Percentiles rank a stretch among this genome's conserved stretches.
Conservation (phyloP, 2,113 vertebrate species). For the Zeus faber region DNA sequence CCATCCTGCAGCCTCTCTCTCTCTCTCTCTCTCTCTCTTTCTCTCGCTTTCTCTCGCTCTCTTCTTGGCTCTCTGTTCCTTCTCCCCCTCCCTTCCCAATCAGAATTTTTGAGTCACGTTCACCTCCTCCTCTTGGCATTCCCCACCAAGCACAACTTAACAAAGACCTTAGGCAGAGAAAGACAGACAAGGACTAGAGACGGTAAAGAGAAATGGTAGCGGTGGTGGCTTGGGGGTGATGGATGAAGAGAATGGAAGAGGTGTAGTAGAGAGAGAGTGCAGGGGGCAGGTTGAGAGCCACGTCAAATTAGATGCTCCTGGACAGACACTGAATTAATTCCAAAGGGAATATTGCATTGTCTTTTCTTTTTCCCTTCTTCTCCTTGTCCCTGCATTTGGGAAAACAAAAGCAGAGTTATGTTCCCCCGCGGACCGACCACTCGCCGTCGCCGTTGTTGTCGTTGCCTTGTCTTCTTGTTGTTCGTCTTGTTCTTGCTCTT, state of each 20-base stretch:
- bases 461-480: too few relatives aligned
- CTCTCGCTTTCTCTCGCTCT: conserved; percentile 1
- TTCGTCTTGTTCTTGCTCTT: neutral
- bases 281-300: conserved; percentile 40
- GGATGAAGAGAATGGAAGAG: conserved; percentile 48
- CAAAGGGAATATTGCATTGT: conserved; percentile 73
- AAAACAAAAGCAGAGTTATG: conserved; percentile 49
- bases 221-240: conserved; percentile 17
- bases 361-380: conserved; percentile 48
- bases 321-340: conserved; percentile 72
- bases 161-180: conserved; percentile 56
- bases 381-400: conserved; percentile 45
- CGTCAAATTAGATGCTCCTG: conserved; percentile 68
- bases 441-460: too few relatives aligned
- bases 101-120: conserved; percentile 48
- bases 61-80: conserved; percentile 18
- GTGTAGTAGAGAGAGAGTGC: conserved; percentile 37
- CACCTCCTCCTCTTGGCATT: conserved; percentile 37
- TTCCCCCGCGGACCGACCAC: too few relatives aligned
- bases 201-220: conserved; percentile 29
- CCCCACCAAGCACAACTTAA: conserved; percentile 53
- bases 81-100: conserved; percentile 55
- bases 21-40: neutral
- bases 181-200: conserved; percentile 17
- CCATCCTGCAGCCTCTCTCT: too few relatives aligned